These are phyloP conservation scores for Lydus trimaculatus DNA, from an alignment of 2,888 invertebrate genomes.

Conservation along the genomic window DNA sequence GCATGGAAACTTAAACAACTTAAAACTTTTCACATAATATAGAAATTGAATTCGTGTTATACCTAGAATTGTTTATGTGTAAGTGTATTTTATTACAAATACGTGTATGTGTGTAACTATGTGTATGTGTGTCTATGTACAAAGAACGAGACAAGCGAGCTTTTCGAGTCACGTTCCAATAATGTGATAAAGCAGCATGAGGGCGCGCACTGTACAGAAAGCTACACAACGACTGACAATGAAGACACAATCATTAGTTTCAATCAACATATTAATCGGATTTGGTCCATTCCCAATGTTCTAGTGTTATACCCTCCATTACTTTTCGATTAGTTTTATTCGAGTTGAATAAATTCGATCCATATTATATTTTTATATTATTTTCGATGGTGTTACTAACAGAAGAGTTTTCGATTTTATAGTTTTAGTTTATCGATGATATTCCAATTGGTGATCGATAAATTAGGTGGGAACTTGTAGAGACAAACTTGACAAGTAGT, in stretches of 20 bases:
- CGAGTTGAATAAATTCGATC: slow-evolving; percentile 27
- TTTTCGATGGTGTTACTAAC: slow-evolving; percentile 5
- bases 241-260: slow-evolving; percentile 59
- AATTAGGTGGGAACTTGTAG: not conserved
- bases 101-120: not conserved
- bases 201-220: slow-evolving; percentile 43
- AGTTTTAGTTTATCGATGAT: not conserved
- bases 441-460: not conserved
- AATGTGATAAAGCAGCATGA: slow-evolving; percentile 54
- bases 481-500: not conserved
- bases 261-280: slow-evolving; percentile 59
- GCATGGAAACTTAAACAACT: slow-evolving; percentile 40
- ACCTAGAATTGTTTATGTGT: slow-evolving; percentile 25
- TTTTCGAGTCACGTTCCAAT: slow-evolving; percentile 56
- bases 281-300: slow-evolving; percentile 46
- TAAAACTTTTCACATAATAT: slow-evolving; percentile 43
- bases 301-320: slow-evolving; percentile 52
- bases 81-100: not conserved
- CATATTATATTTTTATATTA: slow-evolving; percentile 28
- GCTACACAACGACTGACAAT: slow-evolving; percentile 52
- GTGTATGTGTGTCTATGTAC: slow-evolving; percentile 20
- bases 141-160: slow-evolving; percentile 34
- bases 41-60: slow-evolving; percentile 47
- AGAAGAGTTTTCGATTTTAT: slow-evolving; percentile 1
- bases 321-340: slow-evolving; percentile 44